phyloP scores from a whole-genome alignment of 2,113 vertebrate genomes.

The Channa argus region DNA sequence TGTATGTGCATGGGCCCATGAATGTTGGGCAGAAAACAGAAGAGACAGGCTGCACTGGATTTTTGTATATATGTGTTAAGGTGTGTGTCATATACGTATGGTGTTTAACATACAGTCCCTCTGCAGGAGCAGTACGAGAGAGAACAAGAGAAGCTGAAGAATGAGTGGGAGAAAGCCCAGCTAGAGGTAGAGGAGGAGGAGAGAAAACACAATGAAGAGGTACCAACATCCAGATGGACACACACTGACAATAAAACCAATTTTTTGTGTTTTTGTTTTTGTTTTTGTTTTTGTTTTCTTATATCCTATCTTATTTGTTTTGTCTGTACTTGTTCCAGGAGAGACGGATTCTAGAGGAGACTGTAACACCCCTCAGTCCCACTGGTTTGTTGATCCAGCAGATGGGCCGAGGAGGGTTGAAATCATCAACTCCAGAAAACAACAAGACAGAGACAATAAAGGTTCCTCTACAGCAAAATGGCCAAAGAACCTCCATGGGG shows the following conservation, averaged over 20 bases:
- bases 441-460: neutral
- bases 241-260: neutral
- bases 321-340: conserved; percentile 82
- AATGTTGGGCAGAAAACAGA: conserved; percentile 17
- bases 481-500: conserved; percentile 54
- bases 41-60: conserved; percentile 27
- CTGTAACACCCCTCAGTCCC: conserved; percentile 86
- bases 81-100: neutral
- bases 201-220: conserved; percentile 96
- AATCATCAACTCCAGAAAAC: conserved; percentile 42
- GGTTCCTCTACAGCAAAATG: conserved; percentile 45
- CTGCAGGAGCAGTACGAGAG: conserved; percentile 92
- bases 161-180: conserved; percentile 97
- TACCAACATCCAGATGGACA: conserved; percentile 57
- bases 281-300: neutral
- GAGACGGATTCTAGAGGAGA: conserved; percentile 94
- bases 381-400: conserved; percentile 60
- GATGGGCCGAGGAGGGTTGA: conserved; percentile 27
- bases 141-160: conserved; percentile 95
- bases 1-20: conserved; percentile 49
- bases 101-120: conserved; percentile 4
- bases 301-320: neutral
- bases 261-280: neutral
- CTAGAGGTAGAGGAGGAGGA: conserved; percentile 96
- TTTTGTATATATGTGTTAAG: conserved; percentile 3